phyloP scores from a whole-genome alignment of 1,140 invertebrate genomes.

The Piezodorus guildinii region DNA sequence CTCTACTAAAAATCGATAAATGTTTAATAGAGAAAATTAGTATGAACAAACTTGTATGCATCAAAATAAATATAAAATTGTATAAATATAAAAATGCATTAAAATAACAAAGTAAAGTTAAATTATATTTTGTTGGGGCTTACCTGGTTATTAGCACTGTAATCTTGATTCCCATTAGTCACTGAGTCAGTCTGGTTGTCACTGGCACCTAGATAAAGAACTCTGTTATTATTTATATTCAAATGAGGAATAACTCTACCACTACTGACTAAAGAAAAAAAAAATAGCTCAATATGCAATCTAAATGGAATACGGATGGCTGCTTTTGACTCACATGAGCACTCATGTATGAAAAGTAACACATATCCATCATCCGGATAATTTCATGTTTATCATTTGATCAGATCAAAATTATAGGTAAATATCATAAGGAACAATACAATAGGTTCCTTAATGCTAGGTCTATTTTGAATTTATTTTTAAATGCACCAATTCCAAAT shows the following conservation, averaged over 20 bases:
- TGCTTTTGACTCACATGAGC: neutral
- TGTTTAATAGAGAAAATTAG: too few species aligned
- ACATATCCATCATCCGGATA: neutral
- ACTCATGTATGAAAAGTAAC: conserved; percentile 7
- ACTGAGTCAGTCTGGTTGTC: conserved; percentile 5
- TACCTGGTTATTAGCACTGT: neutral
- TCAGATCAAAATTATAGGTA: too few species aligned
- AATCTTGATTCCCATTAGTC: conserved; percentile 15
- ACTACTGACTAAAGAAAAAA: neutral
- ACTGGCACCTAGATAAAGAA: neutral
- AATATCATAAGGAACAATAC: too few species aligned
- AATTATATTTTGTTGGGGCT: neutral
- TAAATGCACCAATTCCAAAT: too few species aligned
- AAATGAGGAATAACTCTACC: neutral
- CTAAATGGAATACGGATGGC: neutral
- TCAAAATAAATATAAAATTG: too few species aligned
- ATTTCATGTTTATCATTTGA: too few species aligned
- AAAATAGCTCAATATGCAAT: neutral
- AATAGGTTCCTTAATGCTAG: too few species aligned
- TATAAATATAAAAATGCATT: too few species aligned
- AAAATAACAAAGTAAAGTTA: too few species aligned
- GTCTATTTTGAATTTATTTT: too few species aligned
- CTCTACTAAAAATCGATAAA: too few species aligned
- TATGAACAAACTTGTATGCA: too few species aligned
- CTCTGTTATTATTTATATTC: neutral